Evolutionary conservation across 2,797 vertebrate genomes (phyloP).

Genomic region (Premnoplex brunnescens): DNA sequence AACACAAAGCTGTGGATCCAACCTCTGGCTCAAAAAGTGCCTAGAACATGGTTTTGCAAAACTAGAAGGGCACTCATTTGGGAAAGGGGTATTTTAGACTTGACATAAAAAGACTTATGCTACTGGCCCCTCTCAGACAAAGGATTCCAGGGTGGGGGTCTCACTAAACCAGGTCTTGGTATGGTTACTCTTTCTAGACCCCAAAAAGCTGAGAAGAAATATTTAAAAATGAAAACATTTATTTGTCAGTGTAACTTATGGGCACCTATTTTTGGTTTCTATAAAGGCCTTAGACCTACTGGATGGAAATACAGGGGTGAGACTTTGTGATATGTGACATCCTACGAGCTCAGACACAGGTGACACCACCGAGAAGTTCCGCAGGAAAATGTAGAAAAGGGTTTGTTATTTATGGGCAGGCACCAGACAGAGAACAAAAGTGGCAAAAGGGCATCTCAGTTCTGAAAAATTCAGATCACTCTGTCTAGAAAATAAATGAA

Average conservation of each 20-base stretch:
- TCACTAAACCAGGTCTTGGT: not conserved
- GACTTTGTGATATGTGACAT: not conserved
- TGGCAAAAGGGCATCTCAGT: not conserved
- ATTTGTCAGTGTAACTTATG: not conserved
- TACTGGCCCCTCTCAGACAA: not conserved
- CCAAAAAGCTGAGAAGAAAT: not conserved
- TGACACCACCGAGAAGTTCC: not conserved
- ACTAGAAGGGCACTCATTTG: not conserved
- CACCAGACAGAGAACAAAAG: not conserved
- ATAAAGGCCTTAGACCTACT: not conserved
- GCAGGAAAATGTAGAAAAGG: not conserved
- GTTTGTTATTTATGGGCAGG: not conserved
- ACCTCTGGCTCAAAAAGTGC: not conserved
- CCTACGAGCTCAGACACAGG: not conserved
- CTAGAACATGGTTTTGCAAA: not conserved
- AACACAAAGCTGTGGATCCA: not conserved
- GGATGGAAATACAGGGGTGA: not conserved
- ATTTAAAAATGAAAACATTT: not conserved
- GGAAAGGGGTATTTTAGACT: not conserved
- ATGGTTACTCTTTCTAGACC: not conserved
- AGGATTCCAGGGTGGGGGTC: not conserved
- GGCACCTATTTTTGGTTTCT: not conserved
- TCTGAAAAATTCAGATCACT: not conserved
- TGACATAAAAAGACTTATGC: not conserved
- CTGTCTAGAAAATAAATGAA: not conserved